These are phyloP conservation scores for Hippoglossus hippoglossus DNA, from an alignment of 2,797 vertebrate species.

Conservation along the genomic window DNA sequence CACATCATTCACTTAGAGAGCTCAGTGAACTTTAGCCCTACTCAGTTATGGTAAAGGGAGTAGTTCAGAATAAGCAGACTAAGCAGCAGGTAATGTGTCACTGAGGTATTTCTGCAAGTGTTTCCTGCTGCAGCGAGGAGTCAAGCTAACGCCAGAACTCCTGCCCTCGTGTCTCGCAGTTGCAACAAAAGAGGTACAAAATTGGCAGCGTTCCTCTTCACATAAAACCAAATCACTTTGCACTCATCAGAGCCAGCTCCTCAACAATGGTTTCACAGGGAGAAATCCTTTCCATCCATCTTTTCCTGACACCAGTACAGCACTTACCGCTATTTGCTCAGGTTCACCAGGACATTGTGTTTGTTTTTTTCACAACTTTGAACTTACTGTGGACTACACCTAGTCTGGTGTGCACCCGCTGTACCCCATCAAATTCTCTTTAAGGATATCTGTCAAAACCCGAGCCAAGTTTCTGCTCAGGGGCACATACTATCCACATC, in stretches of 20 bases:
- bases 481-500: not conserved
- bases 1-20: not conserved
- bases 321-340: slow-evolving; percentile 18
- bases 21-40: not conserved
- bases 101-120: not conserved
- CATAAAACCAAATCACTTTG: slow-evolving; percentile 13
- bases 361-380: slow-evolving; percentile 29
- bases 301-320: slow-evolving; percentile 18
- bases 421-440: slow-evolving; percentile 25
- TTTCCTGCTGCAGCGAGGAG: not conserved
- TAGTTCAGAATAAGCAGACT: slow-evolving; percentile 2
- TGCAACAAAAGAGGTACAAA: not conserved
- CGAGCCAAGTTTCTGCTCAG: slow-evolving; percentile 23
- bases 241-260: not conserved
- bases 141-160: not conserved
- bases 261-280: slow-evolving; percentile 12
- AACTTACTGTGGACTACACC: slow-evolving; percentile 27
- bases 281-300: slow-evolving; percentile 27
- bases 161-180: not conserved
- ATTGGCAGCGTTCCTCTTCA: slow-evolving; percentile 1
- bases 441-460: not conserved
- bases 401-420: not conserved
- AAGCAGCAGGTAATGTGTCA: slow-evolving; percentile 5
- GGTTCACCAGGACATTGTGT: slow-evolving; percentile 40
- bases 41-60: slow-evolving; percentile 31